Conservation (phyloP, 2,888 invertebrate species). For the Polydrusus tereticollis region DNA sequence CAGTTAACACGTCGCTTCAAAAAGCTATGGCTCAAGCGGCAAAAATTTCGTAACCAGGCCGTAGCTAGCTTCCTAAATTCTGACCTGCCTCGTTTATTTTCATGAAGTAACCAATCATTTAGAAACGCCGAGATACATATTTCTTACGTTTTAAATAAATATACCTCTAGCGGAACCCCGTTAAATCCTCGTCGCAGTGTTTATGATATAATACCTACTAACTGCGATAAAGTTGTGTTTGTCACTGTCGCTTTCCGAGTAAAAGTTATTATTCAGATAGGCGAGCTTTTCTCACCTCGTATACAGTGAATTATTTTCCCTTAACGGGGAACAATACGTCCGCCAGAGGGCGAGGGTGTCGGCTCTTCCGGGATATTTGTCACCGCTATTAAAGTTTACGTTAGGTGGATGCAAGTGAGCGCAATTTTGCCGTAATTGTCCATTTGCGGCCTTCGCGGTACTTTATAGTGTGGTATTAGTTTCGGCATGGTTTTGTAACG, state of each 20-base stretch:
- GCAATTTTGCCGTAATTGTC: conserved; percentile 35
- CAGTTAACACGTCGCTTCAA: too few species aligned
- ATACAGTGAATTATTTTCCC: conserved; percentile 35
- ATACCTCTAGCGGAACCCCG: too few species aligned
- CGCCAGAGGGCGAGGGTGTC: conserved; percentile 12
- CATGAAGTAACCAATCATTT: neutral
- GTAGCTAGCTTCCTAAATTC: too few species aligned
- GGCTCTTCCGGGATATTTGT: conserved; percentile 34
- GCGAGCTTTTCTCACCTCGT: neutral
- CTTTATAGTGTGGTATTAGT: conserved; percentile 31
- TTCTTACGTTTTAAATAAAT: neutral
- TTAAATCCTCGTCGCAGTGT: neutral
- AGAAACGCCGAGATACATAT: neutral
- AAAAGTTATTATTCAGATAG: neutral
- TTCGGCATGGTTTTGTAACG: conserved; percentile 27
- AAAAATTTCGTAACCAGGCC: too few species aligned
- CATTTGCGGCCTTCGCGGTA: conserved; percentile 22
- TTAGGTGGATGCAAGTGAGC: conserved; percentile 9
- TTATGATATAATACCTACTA: conserved; percentile 32
- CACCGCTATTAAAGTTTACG: conserved; percentile 38
- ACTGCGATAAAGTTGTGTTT: conserved; percentile 43
- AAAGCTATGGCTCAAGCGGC: too few species aligned
- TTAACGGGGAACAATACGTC: conserved; percentile 23
- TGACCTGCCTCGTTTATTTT: too few species aligned
- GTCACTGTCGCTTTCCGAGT: conserved; percentile 32